Evolutionary conservation across 2,888 invertebrate species (phyloP), one percentile per base, ranked within the genome.

Genomic region (Acanthosepion lycidas): DNA sequence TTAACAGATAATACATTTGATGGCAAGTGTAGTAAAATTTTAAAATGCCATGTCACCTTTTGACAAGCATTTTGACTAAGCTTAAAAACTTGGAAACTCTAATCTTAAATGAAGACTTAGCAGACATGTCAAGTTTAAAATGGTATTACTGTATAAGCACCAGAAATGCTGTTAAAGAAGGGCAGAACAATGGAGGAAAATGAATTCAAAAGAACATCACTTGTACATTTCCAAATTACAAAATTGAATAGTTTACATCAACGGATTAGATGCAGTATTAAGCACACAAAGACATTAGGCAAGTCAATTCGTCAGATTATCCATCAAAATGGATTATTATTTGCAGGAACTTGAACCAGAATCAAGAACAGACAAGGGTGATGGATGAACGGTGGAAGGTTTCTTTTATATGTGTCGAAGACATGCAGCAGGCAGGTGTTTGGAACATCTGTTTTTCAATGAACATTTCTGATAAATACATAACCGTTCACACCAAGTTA

Each of bases 221-320:
- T 78, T n/a, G 78, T 33, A 78, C n/a, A 78, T 78, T 78, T 78
- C 78, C 78, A 78, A 78, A 78, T 78, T 78, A 78, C 18, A 33
- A n/a, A 78, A 78, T n/a, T n/a, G n/a, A 78, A 78, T n/a, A 78
- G n/a, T 78, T 78, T 78, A 78, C n/a, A 78, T 78, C n/a, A 78
- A 78, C n/a, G n/a, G n/a, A 78, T 78, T 78, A 15, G n/a, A 78
- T 33, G n/a, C n/a, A 15, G n/a, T 78, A 78, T 78, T 78, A n/a
- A 78, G 33, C 78, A 78, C 78, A 78, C 78, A 78, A n/a, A 78
- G n/a, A n/a, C n/a, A 78, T 59, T 59, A 59, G 59, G n/a, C n/a
- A 78, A 78, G n/a, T 33, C 33, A 78, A n/a, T 78, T 33, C 12
- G 78, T n/a, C 78, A n/a, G 78, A 78, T 78, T n/a, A 78, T 78